Conservation (phyloP, 2,888 invertebrate species). For the Steinernema carpocapsae region DNA sequence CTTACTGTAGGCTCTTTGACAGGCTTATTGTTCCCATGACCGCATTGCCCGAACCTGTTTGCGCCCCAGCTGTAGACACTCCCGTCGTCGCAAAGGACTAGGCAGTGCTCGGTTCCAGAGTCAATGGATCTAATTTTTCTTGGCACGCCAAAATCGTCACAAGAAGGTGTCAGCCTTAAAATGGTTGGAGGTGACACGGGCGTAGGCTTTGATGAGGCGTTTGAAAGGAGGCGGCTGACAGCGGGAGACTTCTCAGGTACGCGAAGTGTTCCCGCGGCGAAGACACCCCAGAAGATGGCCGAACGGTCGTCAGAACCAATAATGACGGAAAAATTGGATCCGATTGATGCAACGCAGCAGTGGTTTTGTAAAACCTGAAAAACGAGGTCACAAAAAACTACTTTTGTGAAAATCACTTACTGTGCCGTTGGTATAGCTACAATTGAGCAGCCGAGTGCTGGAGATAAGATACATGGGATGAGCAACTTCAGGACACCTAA, state of each 20-base stretch:
- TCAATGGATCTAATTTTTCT: slow-evolving; percentile 45
- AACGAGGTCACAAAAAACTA: neutral
- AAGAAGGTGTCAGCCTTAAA: neutral
- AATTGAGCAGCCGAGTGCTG: neutral
- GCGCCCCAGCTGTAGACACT: slow-evolving; percentile 56
- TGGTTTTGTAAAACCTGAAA: neutral
- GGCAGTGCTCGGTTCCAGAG: slow-evolving; percentile 63
- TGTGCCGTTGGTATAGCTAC: neutral
- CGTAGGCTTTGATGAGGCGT: neutral
- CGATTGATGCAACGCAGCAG: slow-evolving; percentile 36
- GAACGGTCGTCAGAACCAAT: slow-evolving; percentile 53
- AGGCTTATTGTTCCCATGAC: slow-evolving; percentile 52
- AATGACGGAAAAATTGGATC: slow-evolving; percentile 54
- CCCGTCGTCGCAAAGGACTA: slow-evolving; percentile 56
- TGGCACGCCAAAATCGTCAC: neutral
- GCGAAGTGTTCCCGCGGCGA: slow-evolving; percentile 52
- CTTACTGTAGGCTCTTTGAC: slow-evolving; percentile 43
- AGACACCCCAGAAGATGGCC: slow-evolving; percentile 60
- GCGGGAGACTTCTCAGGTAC: slow-evolving; percentile 30
- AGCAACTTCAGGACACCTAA: slow-evolving; percentile 18
- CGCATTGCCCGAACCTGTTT: slow-evolving; percentile 65
- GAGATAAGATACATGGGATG: slow-evolving; percentile 19
- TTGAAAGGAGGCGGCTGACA: slow-evolving; percentile 5
- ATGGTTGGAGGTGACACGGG: neutral
- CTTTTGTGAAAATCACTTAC: neutral